Base-by-base conservation (phyloP, 2,888 invertebrate genomes). In the Cryptus viduatorius region DNA sequence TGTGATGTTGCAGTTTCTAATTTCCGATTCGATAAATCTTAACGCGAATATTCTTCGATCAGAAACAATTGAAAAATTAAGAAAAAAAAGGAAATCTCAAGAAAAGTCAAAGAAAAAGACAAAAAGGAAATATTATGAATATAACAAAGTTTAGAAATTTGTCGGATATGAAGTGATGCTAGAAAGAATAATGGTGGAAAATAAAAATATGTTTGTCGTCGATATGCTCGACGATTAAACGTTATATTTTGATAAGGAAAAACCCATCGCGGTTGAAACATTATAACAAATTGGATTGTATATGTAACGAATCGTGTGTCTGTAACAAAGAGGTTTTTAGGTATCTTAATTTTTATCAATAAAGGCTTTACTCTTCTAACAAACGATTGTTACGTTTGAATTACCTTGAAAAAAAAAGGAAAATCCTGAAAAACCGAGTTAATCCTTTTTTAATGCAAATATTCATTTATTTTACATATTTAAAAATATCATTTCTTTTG, bases 1-100 rank as follows among this genome's bases (percentile, higher is more conserved):
- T 92, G 90, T 90, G 90, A 92, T 91, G 59, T 90, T 86, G 85
- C 89, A 89, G 87, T 91, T 88, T 89, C 78, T 83, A 84, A 86
- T 87, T 76, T 77, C n/a, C 72, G 37, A 83, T 79, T 83, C 77
- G 46, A 69, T 71, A 29, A 53, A 48, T 8, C 37, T 64, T 42
- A 77, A 69, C 50, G 71, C 67, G 69, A 79, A 59, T 73, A 24
- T 56, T 56, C 24, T 42, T 42, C 48, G 65, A 83, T 71, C 46
- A 71, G 29, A 19, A 65, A 44, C 29, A 72, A 65, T 12, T 14
- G 19, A 56, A 44, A 19, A 67, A 42, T 59, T 19, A 24, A 24
- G 42, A 68, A 29, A 31, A 56, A 81, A 72, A 56, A 72, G 16
- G 48, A 24, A 81, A 24, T 24, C 37, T 48, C 69, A 42, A 48